Evolutionary conservation across 2,113 vertebrate species (phyloP).

Genomic region (Psilopogon haemacephalus): DNA sequence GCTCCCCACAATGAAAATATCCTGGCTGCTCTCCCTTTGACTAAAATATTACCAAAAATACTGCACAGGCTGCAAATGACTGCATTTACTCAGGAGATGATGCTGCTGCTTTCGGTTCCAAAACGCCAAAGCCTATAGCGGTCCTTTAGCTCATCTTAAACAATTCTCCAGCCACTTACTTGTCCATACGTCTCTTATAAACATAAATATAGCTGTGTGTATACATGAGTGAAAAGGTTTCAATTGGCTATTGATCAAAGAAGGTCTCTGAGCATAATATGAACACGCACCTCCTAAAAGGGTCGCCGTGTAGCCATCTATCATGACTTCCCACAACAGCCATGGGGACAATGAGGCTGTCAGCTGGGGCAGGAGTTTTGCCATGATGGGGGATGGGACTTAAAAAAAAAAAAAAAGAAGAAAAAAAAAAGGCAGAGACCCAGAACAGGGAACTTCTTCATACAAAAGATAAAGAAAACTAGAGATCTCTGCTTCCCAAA

Average conservation of each 20-base stretch:
- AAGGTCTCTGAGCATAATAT: constrained; percentile 22
- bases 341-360: constrained; percentile 28
- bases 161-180: not conserved
- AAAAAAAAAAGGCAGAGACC: not conserved
- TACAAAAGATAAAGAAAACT: constrained; percentile 14
- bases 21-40: constrained; percentile 33
- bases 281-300: constrained; percentile 30
- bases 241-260: constrained; percentile 55
- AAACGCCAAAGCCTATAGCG: not conserved
- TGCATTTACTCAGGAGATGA: not conserved
- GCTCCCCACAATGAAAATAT: constrained; percentile 20
- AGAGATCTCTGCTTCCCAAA: not conserved
- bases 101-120: not conserved
- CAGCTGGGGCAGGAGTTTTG: constrained; percentile 3
- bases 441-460: not conserved
- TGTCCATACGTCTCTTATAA: not conserved
- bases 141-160: not conserved
- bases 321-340: constrained; percentile 40
- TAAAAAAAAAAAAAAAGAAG: not conserved
- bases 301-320: constrained; percentile 19
- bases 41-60: constrained; percentile 11
- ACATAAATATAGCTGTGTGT: not conserved
- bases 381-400: not conserved
- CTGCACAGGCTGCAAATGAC: not conserved
- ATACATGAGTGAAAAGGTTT: not conserved